These are phyloP conservation scores for Chaetophractus vellerosus DNA, from an alignment of 2,797 vertebrate genomes.

Conservation along the genomic window DNA sequence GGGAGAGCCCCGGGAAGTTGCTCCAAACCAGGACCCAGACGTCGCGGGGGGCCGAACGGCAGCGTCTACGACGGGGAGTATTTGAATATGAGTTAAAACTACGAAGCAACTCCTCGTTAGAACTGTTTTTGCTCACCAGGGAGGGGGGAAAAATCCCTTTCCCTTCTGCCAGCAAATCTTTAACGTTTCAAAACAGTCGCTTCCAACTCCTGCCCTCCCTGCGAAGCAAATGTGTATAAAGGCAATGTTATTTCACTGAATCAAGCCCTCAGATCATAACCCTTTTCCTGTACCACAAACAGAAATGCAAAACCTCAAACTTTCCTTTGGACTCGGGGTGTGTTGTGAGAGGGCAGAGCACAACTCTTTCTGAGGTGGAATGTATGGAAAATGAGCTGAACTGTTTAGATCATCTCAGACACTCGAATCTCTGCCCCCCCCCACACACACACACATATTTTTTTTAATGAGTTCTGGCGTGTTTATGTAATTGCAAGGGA, in stretches of 20 bases:
- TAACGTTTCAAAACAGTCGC: constrained; percentile 90
- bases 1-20: background rate
- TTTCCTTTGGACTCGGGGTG: constrained; percentile 87
- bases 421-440: constrained; percentile 54
- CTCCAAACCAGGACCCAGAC: constrained; percentile 8
- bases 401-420: constrained; percentile 72
- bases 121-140: constrained; percentile 86
- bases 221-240: constrained; percentile 90
- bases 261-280: constrained; percentile 91
- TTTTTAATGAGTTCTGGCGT: constrained; percentile 84
- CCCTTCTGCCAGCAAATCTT: constrained; percentile 89
- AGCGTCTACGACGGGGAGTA: constrained; percentile 76
- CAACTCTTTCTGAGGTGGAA: constrained; percentile 73
- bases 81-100: constrained; percentile 84
- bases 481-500: constrained; percentile 89
- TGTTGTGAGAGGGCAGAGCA: constrained; percentile 82
- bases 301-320: constrained; percentile 90
- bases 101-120: constrained; percentile 82
- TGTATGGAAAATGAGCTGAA: constrained; percentile 86
- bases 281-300: constrained; percentile 92
- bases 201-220: constrained; percentile 90
- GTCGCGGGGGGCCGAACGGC: constrained; percentile 69
- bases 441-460: background rate
- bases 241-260: constrained; percentile 92
- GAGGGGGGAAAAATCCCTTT: constrained; percentile 82